These are phyloP conservation scores for Anabacerthia variegaticeps DNA, from an alignment of 2,797 vertebrate genomes.

Conservation along the genomic window DNA sequence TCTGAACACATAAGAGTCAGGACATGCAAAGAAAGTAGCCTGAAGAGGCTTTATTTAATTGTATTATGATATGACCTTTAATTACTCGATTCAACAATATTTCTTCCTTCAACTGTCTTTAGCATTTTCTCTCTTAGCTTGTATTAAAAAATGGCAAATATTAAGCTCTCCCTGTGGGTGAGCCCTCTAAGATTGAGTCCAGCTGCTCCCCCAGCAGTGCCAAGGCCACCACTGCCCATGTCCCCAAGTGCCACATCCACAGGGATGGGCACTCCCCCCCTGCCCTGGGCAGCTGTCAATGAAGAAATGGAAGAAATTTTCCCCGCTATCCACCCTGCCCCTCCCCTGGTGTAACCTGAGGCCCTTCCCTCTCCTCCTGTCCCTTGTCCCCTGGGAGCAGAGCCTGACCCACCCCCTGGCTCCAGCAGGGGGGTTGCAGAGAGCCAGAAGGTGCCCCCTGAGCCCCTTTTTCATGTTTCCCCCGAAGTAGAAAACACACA, in stretches of 20 bases:
- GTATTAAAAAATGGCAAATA: neutral
- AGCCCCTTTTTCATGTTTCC: neutral
- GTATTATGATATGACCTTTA: neutral
- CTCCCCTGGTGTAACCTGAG: accelerated
- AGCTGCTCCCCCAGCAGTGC: neutral
- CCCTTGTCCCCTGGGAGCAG: neutral
- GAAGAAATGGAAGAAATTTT: neutral
- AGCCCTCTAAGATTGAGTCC: neutral
- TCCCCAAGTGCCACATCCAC: accelerated
- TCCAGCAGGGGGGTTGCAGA: neutral
- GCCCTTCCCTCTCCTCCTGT: neutral
- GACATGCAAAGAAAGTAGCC: neutral
- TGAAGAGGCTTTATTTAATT: neutral
- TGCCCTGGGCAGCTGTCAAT: neutral
- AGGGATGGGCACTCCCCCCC: no score
- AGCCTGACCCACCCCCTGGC: accelerated
- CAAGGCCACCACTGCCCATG: accelerated
- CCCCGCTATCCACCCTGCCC: accelerated
- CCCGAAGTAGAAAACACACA: neutral
- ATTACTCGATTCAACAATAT: neutral
- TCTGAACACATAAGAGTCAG: neutral
- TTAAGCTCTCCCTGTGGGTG: neutral
- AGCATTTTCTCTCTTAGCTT: neutral
- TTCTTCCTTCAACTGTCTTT: neutral
- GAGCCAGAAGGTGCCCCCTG: neutral